Evolutionary conservation across 2,113 vertebrate genomes (phyloP), one percentile per base, ranked within the genome.

Genomic region (Alexandromys fortis): DNA sequence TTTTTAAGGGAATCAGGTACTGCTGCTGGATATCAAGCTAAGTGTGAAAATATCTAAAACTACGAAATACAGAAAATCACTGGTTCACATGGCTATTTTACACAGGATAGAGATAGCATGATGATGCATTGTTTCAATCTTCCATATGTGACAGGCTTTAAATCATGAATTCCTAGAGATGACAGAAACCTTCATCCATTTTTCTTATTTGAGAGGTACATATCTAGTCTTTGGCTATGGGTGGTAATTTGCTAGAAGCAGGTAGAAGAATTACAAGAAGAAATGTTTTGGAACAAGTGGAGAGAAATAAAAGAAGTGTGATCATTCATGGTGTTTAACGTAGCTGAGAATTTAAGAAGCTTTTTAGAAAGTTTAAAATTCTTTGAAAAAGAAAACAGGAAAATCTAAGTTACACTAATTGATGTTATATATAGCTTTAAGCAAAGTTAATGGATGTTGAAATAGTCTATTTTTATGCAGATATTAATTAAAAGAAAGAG

Each of bases 91-190:
- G 17, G 6, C 5, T 88, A 61, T 49, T 81, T 93, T 78, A 58
- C n/a, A 72, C 16, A 55, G 42, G 85, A 65, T 70, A 94, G 24
- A 91, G 22, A 83, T 35, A 95, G 67, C 82, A 38, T 67, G 65
- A 78, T 91, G 42, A 89, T 58, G 13, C 26, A 65, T 73, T 81
- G 19, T 81, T 95, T 90, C 30, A 33, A 65, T 95, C 49, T 81
- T 76, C 33, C 55, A 5, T 38, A 85, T 88, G 33, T 93, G 63
- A 88, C 33, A 89, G 30, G 21, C 2, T 72, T 93, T 93, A 75
- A 94, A 92, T 76, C 35, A 76, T 73, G n/a, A 3, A 65, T 83
- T 94, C 42, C 12, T 93, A 35, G 11, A 81, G 30, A 85, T 70
- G 47, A 90, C 63, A 91, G 65, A 82, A 73, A 95, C 52, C 65